Percentiles rank a stretch among this genome's conserved stretches.
Evolutionary conservation across 1,140 invertebrate species (phyloP).

Genomic region (Scylla paramamosain): DNA sequence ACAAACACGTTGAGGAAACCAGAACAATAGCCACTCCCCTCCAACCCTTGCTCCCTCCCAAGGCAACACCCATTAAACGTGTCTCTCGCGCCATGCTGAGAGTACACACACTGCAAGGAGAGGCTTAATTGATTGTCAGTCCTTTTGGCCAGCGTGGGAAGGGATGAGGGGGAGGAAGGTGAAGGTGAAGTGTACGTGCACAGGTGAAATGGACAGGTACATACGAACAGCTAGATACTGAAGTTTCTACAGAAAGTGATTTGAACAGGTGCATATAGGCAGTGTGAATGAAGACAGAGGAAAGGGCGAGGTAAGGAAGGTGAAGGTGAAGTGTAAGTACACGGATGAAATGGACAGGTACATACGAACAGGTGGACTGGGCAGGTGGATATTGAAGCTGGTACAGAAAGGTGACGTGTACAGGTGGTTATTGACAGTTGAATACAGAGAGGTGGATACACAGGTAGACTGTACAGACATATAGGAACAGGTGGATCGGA

Average conservation of each 20-base stretch:
- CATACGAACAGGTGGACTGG: not conserved
- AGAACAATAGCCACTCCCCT: conserved; percentile 34
- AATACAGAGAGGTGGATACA: no score
- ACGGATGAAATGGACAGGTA: not conserved
- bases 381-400: not conserved
- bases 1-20: conserved; percentile 39
- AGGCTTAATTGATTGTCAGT: conserved; percentile 46
- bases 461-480: not conserved
- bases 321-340: not conserved
- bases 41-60: conserved; percentile 33
- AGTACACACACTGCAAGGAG: conserved; percentile 6
- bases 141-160: not conserved
- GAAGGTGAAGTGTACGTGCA: not conserved
- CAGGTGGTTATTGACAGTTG: no score
- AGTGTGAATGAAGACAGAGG: no score
- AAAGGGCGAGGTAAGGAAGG: not conserved
- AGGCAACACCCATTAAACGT: conserved; percentile 16
- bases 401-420: no score
- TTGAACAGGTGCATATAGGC: not conserved
- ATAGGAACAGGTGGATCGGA: not conserved
- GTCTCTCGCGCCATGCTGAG: not conserved
- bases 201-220: not conserved
- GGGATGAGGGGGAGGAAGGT: not conserved
- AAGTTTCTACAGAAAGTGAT: not conserved
- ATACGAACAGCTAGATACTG: not conserved